Conservation (phyloP, 2,888 invertebrate genomes). For the Brassicogethes aeneus region DNA sequence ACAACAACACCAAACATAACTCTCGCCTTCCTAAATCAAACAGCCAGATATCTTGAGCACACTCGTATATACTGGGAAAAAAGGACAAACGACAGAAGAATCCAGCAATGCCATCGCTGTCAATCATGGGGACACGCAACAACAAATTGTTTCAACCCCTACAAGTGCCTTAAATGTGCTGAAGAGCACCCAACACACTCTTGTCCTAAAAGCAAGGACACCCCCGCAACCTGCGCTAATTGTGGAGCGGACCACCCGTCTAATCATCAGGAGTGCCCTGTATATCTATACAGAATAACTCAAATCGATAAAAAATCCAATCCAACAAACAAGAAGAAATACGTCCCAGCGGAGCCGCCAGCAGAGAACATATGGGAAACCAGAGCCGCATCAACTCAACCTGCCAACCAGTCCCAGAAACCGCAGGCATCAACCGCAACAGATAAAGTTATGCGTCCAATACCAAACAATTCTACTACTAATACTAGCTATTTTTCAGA, state of each 20-base stretch:
- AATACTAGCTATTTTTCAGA: too few species aligned
- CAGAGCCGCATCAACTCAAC: too few species aligned
- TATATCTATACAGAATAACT: background rate
- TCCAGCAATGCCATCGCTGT: conserved; percentile 13
- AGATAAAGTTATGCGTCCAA: too few species aligned
- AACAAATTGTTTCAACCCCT: too few species aligned
- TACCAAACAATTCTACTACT: too few species aligned
- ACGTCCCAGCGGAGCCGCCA: too few species aligned
- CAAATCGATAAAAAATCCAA: background rate
- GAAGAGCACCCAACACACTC: background rate
- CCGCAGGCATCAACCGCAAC: too few species aligned
- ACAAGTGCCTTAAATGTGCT: background rate
- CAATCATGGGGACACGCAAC: background rate
- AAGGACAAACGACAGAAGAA: conserved; percentile 15
- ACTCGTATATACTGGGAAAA: background rate
- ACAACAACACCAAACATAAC: too few species aligned
- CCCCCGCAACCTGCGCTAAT: background rate
- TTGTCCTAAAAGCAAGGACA: background rate
- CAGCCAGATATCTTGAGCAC: too few species aligned
- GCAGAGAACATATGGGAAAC: too few species aligned
- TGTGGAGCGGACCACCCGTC: background rate
- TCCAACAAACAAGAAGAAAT: background rate
- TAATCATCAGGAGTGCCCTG: background rate
- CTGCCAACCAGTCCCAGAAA: too few species aligned
- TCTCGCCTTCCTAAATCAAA: too few species aligned